Base-by-base conservation (phyloP, 2,888 invertebrate species). In the Drosophila melanocephala region DNA sequence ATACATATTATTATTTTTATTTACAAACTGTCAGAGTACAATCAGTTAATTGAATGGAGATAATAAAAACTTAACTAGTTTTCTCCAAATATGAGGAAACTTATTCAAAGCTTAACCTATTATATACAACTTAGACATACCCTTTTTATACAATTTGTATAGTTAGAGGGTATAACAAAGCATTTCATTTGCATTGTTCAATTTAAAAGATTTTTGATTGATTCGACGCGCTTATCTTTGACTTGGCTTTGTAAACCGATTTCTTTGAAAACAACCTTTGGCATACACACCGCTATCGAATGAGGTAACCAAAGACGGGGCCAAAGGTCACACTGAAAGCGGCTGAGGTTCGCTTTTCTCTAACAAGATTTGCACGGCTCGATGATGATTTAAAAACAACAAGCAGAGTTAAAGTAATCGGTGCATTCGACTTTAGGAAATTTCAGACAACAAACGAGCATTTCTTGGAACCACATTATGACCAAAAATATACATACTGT, bases 191-290 rank as follows among this genome's bases (percentile, higher is more conserved):
- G 71, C 68, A 82, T 87, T 89, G 84, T 87, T 81, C 63, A 70
- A 83, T 86, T 75, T 78, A 81, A 87, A 82, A 77, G 74, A 79
- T 82, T 72, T 89, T 85, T 85, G 81, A 85, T 89, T 82, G 89
- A 87, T 89, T 81, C 73, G 60, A 79, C n/a, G 56, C 67, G 87
- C 79, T 85, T 89, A 81, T 79, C 82, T 69, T 51, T 37, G 65
- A 28, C 26, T 66, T 37, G n/a, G 72, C 68, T 73, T 79, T 75
- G 79, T 79, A 75, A 73, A 71, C 55, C 67, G 81, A 77, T 81
- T 83, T 81, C 64, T 60, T 79, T 59, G 19, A 71, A 56, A 70
- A 58, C 58, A 84, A 53, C 74, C 70, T 66, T 60, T 64, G 50
- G 50, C 39, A 14, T 16, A 47, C 37, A 58, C 58, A 56, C 16